Evolutionary conservation across 2,888 invertebrate genomes (phyloP), one percentile per base, ranked within the genome.

Genomic region (Teleiodes luculella): DNA sequence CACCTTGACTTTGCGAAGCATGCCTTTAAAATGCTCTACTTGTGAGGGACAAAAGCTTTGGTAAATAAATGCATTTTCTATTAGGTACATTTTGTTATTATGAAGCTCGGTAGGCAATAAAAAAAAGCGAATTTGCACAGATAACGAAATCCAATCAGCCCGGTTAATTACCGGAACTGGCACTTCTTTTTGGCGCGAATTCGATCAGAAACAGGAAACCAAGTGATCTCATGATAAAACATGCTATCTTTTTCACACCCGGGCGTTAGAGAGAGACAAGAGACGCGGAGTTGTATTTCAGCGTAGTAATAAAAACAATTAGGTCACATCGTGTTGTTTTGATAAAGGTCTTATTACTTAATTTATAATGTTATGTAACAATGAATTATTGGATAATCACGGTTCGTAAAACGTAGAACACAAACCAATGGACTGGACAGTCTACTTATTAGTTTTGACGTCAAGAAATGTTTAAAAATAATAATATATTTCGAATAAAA

Each of bases 101-200:
- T n/a, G n/a, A 4, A 24, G 6, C 24, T 24, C 18, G 16, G 16
- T 16, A 37, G 16, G 14, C 14, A 7, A 1, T 11, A 7, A 18
- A 39, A 39, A 39, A 14, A 18, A 10, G 3, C 3, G 14, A 39
- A 14, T 14, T n/a, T 14, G 39, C 39, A 14, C 37, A 39, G 39
- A 39, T 39, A 39, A 39, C 18, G 8, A 39, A 39, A 39, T 39
- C 43, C 43, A 43, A 43, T 43, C 43, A 43, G 28, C 11, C 37
- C 45, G 37, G 43, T 20, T 43, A 43, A 43, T 43, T 28, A 24
- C n/a, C 43, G 43, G 28, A 43, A 43, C 13, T 18, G 10, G 39
- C 24, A n/a, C 20, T 28, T 20, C n/a, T 43, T 35, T 43, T 28
- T 11, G n/a, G 28, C 28, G 2, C 18, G n/a, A 28, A 20, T 20